These are phyloP conservation scores for Aramus guarauna DNA, from an alignment of 2,113 vertebrate species.

Conservation along the genomic window DNA sequence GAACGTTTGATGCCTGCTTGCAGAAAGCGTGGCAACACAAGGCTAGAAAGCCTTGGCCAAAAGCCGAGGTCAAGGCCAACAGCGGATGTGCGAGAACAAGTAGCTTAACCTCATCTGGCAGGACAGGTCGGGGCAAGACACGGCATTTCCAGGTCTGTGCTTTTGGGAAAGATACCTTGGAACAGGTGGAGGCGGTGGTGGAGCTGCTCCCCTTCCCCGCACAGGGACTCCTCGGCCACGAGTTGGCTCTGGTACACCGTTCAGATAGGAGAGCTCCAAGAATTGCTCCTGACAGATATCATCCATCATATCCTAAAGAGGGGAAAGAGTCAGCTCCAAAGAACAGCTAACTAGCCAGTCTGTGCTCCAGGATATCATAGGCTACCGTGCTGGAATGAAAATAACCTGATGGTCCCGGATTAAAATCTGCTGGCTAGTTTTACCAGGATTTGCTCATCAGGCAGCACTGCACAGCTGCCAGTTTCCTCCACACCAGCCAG, in stretches of 20 bases:
- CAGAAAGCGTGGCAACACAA: not conserved
- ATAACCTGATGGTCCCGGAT: rapidly evolving
- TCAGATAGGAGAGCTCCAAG: slow-evolving; percentile 92
- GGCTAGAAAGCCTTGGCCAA: not conserved
- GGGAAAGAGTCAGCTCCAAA: not conserved
- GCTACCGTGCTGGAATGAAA: not conserved
- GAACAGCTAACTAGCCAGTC: not conserved
- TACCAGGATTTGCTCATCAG: not conserved
- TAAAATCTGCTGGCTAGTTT: not conserved
- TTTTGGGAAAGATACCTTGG: slow-evolving; percentile 75
- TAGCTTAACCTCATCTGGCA: not conserved
- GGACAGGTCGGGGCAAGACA: not conserved
- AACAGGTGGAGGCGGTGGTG: slow-evolving; percentile 83
- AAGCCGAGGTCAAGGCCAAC: not conserved
- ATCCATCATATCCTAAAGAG: slow-evolving; percentile 92
- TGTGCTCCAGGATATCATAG: not conserved
- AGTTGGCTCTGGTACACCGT: slow-evolving; percentile 84
- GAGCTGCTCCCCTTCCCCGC: slow-evolving; percentile 86
- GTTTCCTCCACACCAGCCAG: not conserved
- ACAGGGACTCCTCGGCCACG: slow-evolving; percentile 84
- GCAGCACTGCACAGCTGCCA: not conserved
- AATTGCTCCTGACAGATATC: slow-evolving; percentile 92
- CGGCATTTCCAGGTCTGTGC: not conserved
- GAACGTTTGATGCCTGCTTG: not conserved
- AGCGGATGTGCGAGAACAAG: not conserved